phyloP scores from a whole-genome alignment of 2,888 invertebrate species.

The Zonitis immaculata region DNA sequence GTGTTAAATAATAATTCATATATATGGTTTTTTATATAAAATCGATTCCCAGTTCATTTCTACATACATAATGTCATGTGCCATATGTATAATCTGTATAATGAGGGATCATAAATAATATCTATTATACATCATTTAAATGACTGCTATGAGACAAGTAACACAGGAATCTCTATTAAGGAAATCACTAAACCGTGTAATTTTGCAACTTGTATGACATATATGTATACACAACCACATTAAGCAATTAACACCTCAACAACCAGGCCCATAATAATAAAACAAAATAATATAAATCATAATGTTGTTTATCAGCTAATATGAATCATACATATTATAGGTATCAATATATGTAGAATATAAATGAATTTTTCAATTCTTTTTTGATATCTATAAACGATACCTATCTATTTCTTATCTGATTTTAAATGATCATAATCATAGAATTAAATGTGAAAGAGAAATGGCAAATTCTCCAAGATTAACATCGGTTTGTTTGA shows the following conservation, averaged over 20 bases:
- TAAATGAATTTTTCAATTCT: background rate
- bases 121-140: conserved; percentile 1
- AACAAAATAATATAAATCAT: background rate
- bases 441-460: background rate
- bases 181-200: conserved; percentile 4
- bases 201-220: conserved; percentile 3
- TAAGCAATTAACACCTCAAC: background rate
- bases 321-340: too few relatives aligned
- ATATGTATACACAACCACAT: background rate
- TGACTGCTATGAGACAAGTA: background rate
- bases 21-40: too few relatives aligned
- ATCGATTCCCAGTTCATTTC: background rate
- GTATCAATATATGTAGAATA: background rate
- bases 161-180: background rate
- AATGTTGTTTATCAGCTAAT: background rate
- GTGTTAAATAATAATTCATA: conserved; percentile 8
- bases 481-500: conserved; percentile 2
- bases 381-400: background rate
- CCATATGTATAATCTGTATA: too few relatives aligned
- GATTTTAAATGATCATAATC: too few relatives aligned
- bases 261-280: background rate
- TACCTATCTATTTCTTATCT: too few relatives aligned
- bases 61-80: too few relatives aligned
- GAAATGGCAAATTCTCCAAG: background rate
- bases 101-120: background rate